These are phyloP conservation scores for Chauna torquata DNA, from an alignment of 2,113 vertebrate genomes.

Conservation along the genomic window DNA sequence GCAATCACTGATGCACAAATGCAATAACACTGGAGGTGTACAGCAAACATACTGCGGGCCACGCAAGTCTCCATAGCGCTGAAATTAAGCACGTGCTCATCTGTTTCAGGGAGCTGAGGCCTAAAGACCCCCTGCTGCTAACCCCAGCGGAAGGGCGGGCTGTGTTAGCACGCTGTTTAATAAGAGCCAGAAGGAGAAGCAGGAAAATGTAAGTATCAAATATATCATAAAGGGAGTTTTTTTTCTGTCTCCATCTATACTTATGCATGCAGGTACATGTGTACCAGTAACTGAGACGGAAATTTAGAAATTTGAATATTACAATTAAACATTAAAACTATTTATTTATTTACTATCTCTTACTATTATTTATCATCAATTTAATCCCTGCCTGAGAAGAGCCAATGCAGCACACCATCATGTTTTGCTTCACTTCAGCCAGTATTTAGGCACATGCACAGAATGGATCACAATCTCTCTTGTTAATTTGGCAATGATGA, in stretches of 20 bases:
- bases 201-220: not conserved
- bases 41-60: rapidly evolving
- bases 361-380: not conserved
- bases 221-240: not conserved
- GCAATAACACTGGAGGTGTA: rapidly evolving
- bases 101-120: not conserved
- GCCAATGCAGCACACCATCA: rapidly evolving
- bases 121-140: not conserved
- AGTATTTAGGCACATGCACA: rapidly evolving
- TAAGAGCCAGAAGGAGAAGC: not conserved
- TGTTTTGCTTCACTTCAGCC: not conserved
- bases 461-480: rapidly evolving
- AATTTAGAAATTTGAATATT: not conserved
- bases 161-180: rapidly evolving
- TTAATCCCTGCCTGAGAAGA: not conserved
- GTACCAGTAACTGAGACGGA: rapidly evolving
- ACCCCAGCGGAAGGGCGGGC: not conserved
- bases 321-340: not conserved
- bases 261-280: rapidly evolving
- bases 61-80: rapidly evolving
- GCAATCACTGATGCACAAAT: rapidly evolving
- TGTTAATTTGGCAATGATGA: not conserved
- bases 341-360: not conserved
- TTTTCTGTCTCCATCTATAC: rapidly evolving
- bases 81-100: rapidly evolving